Conservation (phyloP, 2,888 invertebrate species). For the Leuctra nigra region DNA sequence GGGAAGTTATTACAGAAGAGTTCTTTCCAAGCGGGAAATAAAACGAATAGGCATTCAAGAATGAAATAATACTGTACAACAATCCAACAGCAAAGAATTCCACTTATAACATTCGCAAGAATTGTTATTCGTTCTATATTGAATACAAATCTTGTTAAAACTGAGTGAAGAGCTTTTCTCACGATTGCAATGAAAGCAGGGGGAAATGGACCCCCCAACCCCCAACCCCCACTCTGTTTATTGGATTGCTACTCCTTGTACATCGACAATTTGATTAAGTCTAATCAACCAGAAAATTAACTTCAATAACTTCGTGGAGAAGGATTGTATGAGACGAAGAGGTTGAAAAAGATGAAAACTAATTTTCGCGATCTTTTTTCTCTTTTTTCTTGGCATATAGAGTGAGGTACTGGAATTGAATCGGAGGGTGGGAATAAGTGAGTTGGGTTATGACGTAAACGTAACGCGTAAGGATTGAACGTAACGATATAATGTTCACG, state of each 20-base stretch:
- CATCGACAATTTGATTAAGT: constrained; percentile 30
- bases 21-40: too few relatives aligned
- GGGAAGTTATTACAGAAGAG: too few relatives aligned
- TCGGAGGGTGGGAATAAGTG: neutral
- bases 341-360: constrained; percentile 4
- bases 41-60: too few relatives aligned
- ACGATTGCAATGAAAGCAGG: too few relatives aligned
- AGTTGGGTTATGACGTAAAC: neutral
- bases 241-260: neutral
- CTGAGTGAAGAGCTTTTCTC: too few relatives aligned
- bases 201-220: too few relatives aligned
- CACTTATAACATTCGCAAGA: too few relatives aligned
- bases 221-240: neutral
- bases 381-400: too few relatives aligned
- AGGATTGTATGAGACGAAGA: neutral
- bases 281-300: constrained; percentile 32
- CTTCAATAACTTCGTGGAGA: constrained; percentile 28
- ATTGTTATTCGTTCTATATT: too few relatives aligned
- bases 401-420: neutral
- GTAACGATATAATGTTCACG: neutral
- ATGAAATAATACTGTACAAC: too few relatives aligned
- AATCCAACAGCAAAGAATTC: too few relatives aligned
- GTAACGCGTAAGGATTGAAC: neutral
- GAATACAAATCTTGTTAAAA: too few relatives aligned
- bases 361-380: constrained; percentile 2